Percentiles rank a stretch among this genome's conserved stretches.
phyloP scores from a whole-genome alignment of 2,888 invertebrate species.

The Ferrisia virgata region DNA sequence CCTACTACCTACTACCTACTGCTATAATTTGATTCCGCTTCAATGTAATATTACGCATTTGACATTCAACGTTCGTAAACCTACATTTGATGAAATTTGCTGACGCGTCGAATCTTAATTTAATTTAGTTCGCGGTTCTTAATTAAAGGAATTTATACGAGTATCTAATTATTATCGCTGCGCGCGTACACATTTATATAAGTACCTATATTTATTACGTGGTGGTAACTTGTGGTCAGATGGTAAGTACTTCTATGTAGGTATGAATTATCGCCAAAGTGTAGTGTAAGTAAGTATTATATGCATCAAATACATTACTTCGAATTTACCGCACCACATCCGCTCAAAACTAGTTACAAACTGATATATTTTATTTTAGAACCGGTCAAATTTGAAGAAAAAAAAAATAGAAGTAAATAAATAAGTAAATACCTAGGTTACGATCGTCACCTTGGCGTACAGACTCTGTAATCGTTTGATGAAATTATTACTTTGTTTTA shows the following conservation, averaged over 20 bases:
- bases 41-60: not conserved
- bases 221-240: too few species aligned
- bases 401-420: not conserved
- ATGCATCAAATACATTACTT: too few species aligned
- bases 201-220: not conserved
- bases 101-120: not conserved
- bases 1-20: too few species aligned
- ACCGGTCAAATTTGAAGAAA: not conserved
- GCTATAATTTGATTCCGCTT: not conserved
- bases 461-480: not conserved
- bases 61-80: not conserved
- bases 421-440: not conserved
- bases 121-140: slow-evolving; percentile 5
- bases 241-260: too few species aligned
- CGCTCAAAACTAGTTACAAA: not conserved
- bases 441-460: not conserved
- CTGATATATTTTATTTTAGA: not conserved
- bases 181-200: not conserved
- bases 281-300: too few species aligned
- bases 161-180: not conserved
- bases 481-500: not conserved
- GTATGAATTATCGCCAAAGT: too few species aligned
- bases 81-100: not conserved
- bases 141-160: not conserved
- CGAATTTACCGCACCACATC: not conserved